Evolutionary conservation across 2,113 vertebrate genomes (phyloP).

Genomic region (Acinonyx jubatus): DNA sequence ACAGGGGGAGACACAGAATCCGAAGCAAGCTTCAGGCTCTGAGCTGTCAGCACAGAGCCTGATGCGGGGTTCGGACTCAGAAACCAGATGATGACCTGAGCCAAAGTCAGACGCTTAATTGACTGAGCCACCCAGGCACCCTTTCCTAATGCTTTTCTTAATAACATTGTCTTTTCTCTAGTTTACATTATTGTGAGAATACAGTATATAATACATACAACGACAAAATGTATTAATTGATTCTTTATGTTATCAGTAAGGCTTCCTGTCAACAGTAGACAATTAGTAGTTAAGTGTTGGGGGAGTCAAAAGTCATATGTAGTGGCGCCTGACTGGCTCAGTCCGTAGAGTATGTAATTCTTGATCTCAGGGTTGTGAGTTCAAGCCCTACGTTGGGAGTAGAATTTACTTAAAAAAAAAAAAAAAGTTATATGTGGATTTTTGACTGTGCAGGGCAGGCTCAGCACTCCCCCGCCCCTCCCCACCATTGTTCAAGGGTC

Average conservation of each 20-base stretch:
- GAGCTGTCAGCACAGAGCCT: too few species aligned
- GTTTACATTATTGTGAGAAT: background rate
- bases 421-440: background rate
- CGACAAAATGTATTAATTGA: background rate
- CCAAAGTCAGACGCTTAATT: too few species aligned
- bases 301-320: background rate
- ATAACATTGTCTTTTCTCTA: background rate
- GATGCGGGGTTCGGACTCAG: too few species aligned
- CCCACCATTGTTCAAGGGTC: background rate
- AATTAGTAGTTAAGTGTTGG: background rate
- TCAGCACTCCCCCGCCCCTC: background rate
- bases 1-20: too few species aligned
- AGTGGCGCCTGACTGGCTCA: background rate
- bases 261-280: background rate
- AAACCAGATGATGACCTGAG: too few species aligned
- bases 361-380: background rate
- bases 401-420: background rate
- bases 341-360: background rate
- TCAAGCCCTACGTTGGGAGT: background rate
- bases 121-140: too few species aligned
- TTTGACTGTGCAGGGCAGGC: background rate
- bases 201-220: background rate
- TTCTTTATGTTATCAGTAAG: background rate
- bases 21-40: too few species aligned
- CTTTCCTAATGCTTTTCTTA: background rate